Conservation (phyloP, 2,113 vertebrate species). For the Zootoca vivipara region DNA sequence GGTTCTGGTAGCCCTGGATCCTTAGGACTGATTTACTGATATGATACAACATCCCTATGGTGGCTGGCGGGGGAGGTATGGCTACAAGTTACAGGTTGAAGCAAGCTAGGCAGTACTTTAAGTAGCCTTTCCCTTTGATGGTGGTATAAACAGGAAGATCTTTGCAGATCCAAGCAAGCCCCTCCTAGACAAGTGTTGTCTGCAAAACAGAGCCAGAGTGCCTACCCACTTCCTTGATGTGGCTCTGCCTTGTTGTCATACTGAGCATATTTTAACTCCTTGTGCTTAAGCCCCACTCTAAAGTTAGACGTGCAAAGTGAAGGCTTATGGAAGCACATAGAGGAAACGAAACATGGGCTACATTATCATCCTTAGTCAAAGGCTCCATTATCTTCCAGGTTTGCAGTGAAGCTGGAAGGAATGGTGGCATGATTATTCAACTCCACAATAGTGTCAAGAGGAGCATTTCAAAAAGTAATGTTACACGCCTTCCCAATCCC, state of each 20-base stretch:
- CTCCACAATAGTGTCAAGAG: not conserved
- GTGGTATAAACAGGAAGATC: not conserved
- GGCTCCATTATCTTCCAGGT: not conserved
- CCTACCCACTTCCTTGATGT: not conserved
- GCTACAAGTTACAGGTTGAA: not conserved
- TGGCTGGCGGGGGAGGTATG: not conserved
- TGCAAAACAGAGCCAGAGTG: not conserved
- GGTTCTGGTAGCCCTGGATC: not conserved
- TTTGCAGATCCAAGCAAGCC: not conserved
- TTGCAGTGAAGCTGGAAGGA: not conserved
- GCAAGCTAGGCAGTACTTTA: not conserved
- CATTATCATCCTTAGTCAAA: not conserved
- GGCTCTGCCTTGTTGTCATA: no score
- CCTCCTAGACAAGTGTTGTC: not conserved
- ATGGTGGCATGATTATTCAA: not conserved
- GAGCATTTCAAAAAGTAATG: not conserved
- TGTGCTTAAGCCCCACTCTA: no score
- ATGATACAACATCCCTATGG: not conserved
- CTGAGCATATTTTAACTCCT: no score
- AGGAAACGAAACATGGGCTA: no score
- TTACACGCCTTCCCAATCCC: no score
- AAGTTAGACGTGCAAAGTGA: no score
- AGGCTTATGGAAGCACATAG: no score
- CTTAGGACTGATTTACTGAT: not conserved
- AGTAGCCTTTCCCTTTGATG: not conserved